These are phyloP conservation scores for Coenonympha arcania DNA, from an alignment of 2,888 invertebrate species.

Conservation along the genomic window DNA sequence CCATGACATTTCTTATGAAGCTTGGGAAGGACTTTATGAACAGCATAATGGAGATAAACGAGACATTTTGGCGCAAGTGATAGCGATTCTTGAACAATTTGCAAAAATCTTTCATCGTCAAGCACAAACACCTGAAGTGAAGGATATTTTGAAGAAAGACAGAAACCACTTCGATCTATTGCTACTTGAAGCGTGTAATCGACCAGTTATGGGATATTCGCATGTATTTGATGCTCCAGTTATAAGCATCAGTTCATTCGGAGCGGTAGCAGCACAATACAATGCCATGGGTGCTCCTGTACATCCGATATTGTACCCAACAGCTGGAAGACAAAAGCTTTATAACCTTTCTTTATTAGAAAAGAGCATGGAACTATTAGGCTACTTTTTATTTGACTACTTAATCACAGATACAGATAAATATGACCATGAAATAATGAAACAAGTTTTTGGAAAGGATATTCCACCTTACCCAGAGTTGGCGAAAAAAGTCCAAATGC, in stretches of 20 bases:
- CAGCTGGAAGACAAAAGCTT: slow-evolving; percentile 22
- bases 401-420: slow-evolving; percentile 8
- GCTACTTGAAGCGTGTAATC: slow-evolving; percentile 28
- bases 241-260: slow-evolving; percentile 30
- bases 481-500: slow-evolving; percentile 35
- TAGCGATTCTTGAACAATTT: slow-evolving; percentile 16
- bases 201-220: slow-evolving; percentile 23
- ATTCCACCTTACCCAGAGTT: slow-evolving; percentile 27
- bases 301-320: slow-evolving; percentile 29
- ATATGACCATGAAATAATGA: slow-evolving; percentile 28
- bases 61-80: slow-evolving; percentile 8
- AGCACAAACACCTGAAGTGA: slow-evolving; percentile 28
- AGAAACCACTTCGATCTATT: slow-evolving; percentile 29
- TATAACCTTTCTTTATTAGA: slow-evolving; percentile 35
- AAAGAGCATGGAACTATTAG: slow-evolving; percentile 29
- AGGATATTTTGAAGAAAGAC: slow-evolving; percentile 30
- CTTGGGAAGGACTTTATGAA: slow-evolving; percentile 21
- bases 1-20: slow-evolving; percentile 37
- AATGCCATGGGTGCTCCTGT: slow-evolving; percentile 26
- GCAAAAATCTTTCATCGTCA: slow-evolving; percentile 29
- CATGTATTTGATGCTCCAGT: slow-evolving; percentile 30
- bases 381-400: slow-evolving; percentile 6
- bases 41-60: slow-evolving; percentile 5
- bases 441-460: slow-evolving; percentile 28
- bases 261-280: slow-evolving; percentile 13